These are phyloP conservation scores for Diachasmimorpha longicaudata DNA, from an alignment of 1,140 invertebrate species.

Conservation along the genomic window DNA sequence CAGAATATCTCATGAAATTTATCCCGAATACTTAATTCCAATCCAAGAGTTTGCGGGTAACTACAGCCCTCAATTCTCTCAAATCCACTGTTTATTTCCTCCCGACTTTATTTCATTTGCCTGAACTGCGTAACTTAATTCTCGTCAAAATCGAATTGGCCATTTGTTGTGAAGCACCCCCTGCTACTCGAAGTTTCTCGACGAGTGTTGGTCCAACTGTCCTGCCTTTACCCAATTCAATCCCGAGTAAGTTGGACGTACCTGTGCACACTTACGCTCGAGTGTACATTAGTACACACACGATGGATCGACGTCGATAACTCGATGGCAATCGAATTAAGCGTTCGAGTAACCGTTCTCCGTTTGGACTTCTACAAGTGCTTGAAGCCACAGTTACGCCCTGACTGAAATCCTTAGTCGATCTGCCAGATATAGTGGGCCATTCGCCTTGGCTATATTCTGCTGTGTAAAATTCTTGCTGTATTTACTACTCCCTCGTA, in stretches of 20 bases:
- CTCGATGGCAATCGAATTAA: constrained; percentile 27
- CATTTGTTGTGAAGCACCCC: background rate
- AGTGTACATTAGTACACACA: constrained; percentile 12
- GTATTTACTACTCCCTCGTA: background rate
- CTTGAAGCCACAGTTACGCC: background rate
- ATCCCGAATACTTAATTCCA: background rate
- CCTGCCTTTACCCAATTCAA: background rate
- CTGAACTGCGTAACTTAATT: background rate
- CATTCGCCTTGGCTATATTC: background rate
- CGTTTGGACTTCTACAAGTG: constrained; percentile 12
- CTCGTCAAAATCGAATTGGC: background rate
- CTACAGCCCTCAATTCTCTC: background rate
- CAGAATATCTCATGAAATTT: background rate
- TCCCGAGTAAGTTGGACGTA: background rate
- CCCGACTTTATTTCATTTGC: background rate
- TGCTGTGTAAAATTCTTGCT: background rate
- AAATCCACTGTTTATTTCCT: background rate
- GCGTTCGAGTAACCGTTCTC: constrained; percentile 14
- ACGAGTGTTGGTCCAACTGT: background rate
- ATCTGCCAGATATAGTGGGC: background rate
- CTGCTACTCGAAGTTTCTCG: background rate
- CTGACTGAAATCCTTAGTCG: background rate
- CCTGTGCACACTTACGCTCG: background rate
- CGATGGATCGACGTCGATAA: constrained; percentile 29
- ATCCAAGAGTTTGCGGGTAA: background rate